Base-by-base conservation (phyloP, 1,140 invertebrate species). In the Lasioglossum albipes region DNA sequence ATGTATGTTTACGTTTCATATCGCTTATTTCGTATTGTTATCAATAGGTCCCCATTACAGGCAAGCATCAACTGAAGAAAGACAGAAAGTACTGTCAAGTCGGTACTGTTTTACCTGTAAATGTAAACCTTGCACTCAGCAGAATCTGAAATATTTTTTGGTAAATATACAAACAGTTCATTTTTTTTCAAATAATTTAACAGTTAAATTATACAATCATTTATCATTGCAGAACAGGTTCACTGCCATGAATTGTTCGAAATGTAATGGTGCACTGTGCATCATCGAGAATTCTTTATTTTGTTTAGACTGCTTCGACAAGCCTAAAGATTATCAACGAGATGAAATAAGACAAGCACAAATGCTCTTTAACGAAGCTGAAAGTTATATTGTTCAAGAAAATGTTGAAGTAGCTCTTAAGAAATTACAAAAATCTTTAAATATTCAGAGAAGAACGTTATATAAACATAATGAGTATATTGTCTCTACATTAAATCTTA, bases 31-130 rank as follows among this genome's bases (percentile, higher is more conserved):
- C 45, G 22, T 61, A 67, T 75, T 22, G 59, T n/a, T 75, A 66
- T 70, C 78, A 76, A 90, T 78, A 94, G 94, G 96, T 20, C 96
- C 96, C 64, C 95, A 96, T 88, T 95, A 94, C 68, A 94, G 94
- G 72, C 91, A 95, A 73, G 95, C 95, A 94, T 79, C 90, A 1
- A 93, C 90, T 62, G 78, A 92, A 22, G 93, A 95, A 22, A 93
- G 97, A 70, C 95, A 95, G 83, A 89, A 94, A 52, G 84, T 90
- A n/a, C 91, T 97, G 6, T 90, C 92, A 68, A 93, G 93, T 22
- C 96, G 97, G 87, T 97, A 97, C 90, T 94, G 94, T 90, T 97
- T 97, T 89, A 90, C 89, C 0, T 97, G 97, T 90, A 82, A 90
- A 22, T 97, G 97, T 91, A 68, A 88, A 45, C 92, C 94, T 7